phyloP scores from a whole-genome alignment of 2,888 invertebrate species.

The Drosophila basisetae region DNA sequence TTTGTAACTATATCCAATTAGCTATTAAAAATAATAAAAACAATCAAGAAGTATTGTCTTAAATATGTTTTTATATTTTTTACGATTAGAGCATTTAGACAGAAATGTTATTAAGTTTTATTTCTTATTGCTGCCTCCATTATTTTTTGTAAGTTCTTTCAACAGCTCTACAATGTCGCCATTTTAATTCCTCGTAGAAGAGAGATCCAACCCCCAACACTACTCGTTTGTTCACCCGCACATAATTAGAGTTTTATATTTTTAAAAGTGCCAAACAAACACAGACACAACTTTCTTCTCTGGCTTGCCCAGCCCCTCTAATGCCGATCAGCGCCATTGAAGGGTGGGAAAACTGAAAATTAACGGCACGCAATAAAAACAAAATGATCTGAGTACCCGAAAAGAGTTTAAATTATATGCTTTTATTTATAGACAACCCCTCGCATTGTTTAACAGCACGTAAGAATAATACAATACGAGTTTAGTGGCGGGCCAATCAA shows the following conservation, averaged over 20 bases:
- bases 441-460: constrained; percentile 30
- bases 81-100: neutral
- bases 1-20: neutral
- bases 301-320: constrained; percentile 2
- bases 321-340: constrained; percentile 4
- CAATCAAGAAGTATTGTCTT: neutral
- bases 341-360: constrained; percentile 49
- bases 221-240: constrained; percentile 39
- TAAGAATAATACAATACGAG: constrained; percentile 7
- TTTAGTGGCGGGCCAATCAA: constrained; percentile 61
- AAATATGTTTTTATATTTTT: neutral
- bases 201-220: constrained; percentile 26
- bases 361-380: constrained; percentile 73
- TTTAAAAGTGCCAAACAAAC: constrained; percentile 52
- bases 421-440: constrained; percentile 67
- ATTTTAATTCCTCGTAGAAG: constrained; percentile 35
- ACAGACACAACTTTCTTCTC: constrained; percentile 6
- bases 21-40: neutral
- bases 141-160: neutral
- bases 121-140: neutral
- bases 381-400: constrained; percentile 64
- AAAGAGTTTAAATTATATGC: constrained; percentile 67
- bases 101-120: neutral
- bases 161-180: constrained; percentile 18
- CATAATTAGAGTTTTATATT: constrained; percentile 52